Conservation (phyloP, 1,140 invertebrate species). For the Aphaenogaster ashmeadi region DNA sequence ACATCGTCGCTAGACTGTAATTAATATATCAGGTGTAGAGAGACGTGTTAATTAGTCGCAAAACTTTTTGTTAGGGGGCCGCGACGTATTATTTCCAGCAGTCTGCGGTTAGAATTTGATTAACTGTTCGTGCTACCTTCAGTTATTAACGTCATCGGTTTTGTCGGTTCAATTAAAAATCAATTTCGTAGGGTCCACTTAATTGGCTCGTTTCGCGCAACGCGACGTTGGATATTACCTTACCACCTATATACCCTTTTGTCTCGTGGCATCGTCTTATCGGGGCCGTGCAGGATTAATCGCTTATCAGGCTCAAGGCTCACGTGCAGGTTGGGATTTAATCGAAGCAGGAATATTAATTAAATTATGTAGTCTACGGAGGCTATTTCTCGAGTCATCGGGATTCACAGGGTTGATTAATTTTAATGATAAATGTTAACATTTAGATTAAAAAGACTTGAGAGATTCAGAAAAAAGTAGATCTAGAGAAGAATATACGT, state of each 20-base stretch:
- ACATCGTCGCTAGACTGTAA: slow-evolving; percentile 34
- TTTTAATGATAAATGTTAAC: slow-evolving; percentile 38
- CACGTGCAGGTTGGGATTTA: slow-evolving; percentile 72
- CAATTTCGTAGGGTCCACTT: slow-evolving; percentile 77
- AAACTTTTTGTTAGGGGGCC: slow-evolving; percentile 10
- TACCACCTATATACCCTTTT: slow-evolving; percentile 71
- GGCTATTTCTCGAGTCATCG: slow-evolving; percentile 30
- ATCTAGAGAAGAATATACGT: not conserved
- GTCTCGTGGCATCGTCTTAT: slow-evolving; percentile 77
- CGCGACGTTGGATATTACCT: slow-evolving; percentile 72
- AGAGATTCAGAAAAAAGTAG: not conserved
- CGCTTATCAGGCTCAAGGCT: slow-evolving; percentile 75
- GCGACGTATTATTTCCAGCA: slow-evolving; percentile 48
- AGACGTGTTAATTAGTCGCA: slow-evolving; percentile 52
- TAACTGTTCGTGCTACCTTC: slow-evolving; percentile 50
- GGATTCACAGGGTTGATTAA: slow-evolving; percentile 28
- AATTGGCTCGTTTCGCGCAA: slow-evolving; percentile 73
- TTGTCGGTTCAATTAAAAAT: slow-evolving; percentile 79
- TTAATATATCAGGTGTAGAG: slow-evolving; percentile 30
- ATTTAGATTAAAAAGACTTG: not conserved
- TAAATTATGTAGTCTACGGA: slow-evolving; percentile 71
- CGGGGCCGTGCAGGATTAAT: slow-evolving; percentile 76
- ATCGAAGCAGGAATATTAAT: slow-evolving; percentile 75
- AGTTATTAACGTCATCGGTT: slow-evolving; percentile 76
- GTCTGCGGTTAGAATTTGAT: slow-evolving; percentile 60